Evolutionary conservation across 2,113 vertebrate species (phyloP).

Genomic region (Anarrhichthys ocellatus): DNA sequence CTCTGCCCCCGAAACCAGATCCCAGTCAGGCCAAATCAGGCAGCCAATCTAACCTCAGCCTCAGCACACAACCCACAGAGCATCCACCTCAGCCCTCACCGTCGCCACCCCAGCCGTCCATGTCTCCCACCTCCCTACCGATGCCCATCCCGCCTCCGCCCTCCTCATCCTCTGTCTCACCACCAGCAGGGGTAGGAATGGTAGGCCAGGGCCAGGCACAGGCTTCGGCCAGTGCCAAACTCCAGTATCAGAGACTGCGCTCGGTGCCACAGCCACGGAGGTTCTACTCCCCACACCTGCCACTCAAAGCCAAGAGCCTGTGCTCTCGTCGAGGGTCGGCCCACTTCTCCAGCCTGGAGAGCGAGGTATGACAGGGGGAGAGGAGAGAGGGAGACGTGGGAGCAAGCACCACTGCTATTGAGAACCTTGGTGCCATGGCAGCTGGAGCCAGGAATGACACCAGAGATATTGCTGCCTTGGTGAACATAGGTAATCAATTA

Average conservation of each 20-base stretch:
- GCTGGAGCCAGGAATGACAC: conserved; percentile 60
- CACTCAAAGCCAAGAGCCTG: conserved; percentile 89
- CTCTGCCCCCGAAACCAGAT: conserved; percentile 82
- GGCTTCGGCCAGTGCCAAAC: conserved; percentile 84
- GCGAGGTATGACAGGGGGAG: conserved; percentile 93
- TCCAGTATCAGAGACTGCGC: conserved; percentile 87
- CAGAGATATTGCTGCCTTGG: conserved; percentile 68
- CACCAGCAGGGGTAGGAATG: conserved; percentile 76
- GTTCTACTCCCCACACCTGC: conserved; percentile 87
- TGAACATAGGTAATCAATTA: conserved; percentile 65
- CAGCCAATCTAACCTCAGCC: conserved; percentile 93
- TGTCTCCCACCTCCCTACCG: conserved; percentile 82
- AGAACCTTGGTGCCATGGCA: conserved; percentile 64
- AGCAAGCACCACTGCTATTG: conserved; percentile 64
- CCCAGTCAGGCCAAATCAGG: conserved; percentile 87
- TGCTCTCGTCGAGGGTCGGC: conserved; percentile 92
- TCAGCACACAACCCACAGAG: conserved; percentile 86
- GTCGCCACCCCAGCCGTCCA: conserved; percentile 79
- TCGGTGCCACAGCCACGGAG: conserved; percentile 85
- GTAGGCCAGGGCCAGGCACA: conserved; percentile 70
- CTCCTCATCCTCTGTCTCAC: conserved; percentile 80
- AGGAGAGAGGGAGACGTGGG: conserved; percentile 82
- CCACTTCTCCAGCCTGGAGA: conserved; percentile 95
- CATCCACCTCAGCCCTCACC: conserved; percentile 80
- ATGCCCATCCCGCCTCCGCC: conserved; percentile 82